phyloP scores from a whole-genome alignment of 2,797 vertebrate species.

The Sternarchorhynchus goeldii region DNA sequence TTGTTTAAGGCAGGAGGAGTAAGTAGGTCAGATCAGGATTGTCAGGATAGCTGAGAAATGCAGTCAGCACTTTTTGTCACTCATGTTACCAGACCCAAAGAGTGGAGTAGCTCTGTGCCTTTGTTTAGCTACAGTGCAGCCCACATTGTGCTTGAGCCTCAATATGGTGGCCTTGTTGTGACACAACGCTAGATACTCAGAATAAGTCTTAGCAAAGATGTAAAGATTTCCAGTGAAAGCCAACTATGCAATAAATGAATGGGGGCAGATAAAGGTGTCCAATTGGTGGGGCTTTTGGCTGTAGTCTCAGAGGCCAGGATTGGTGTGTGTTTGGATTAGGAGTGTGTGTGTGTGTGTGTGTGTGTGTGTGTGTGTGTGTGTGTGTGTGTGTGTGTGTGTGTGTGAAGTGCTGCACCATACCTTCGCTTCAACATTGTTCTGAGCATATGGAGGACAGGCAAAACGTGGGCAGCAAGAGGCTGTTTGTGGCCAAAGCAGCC shows the following conservation, averaged over 20 bases:
- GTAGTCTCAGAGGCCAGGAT: too few species aligned
- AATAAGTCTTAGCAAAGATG: neutral
- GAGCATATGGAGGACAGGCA: neutral
- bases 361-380: neutral
- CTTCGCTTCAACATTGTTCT: neutral
- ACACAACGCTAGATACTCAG: neutral
- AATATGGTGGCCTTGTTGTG: slow-evolving; percentile 22
- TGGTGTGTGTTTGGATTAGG: neutral
- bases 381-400: neutral
- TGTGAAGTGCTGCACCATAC: neutral
- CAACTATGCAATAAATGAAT: slow-evolving; percentile 22
- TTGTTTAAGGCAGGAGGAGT: slow-evolving; percentile 12
- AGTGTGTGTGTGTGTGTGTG: neutral
- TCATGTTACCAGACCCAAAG: slow-evolving; percentile 40
- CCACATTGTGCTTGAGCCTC: slow-evolving; percentile 42
- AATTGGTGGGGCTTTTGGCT: neutral
- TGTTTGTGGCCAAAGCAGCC: neutral
- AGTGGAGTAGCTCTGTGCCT: slow-evolving; percentile 21
- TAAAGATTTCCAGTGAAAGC: slow-evolving; percentile 21
- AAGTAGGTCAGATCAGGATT: slow-evolving; percentile 41
- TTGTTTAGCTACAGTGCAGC: slow-evolving; percentile 38
- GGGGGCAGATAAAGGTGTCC: neutral
- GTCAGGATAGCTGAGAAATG: slow-evolving; percentile 21
- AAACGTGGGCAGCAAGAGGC: neutral
- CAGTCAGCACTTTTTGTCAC: slow-evolving; percentile 50